Base-by-base conservation (phyloP, 2,888 invertebrate species). In the Tineola bisselliella region DNA sequence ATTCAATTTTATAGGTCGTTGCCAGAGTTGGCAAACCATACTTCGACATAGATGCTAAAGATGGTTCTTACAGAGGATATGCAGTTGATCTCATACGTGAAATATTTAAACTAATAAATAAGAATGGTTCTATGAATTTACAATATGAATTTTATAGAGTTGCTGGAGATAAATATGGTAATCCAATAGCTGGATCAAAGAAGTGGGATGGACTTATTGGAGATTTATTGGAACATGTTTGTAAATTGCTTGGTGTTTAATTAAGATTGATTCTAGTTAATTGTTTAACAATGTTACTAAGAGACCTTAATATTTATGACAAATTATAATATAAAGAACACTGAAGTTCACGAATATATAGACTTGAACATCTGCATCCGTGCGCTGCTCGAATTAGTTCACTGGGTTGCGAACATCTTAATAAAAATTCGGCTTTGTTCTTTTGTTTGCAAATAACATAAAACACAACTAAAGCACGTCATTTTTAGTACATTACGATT, bases 11-110 rank as follows among this genome's bases (percentile, higher is more conserved):
- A 83, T 79, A 72, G 95, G 92, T 65, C 90, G 93, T 73, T 89
- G 90, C 66, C 0, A 76, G 69, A 63, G 65, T 63, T 57, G 74
- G 71, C 1, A 64, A 68, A 64, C 86, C 86, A 1, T 87, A 86
- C 66, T 79, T 78, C 60, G 68, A 75, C 60, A 63, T 69, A 58
- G 64, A 65, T 8, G 65, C 70, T 15, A 63, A 65, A 12, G 77
- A 75, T 1, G 69, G 68, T 2, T 82, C 88, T 11, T 93, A 88
- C 69, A 92, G 93, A 69, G 97, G 97, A 0, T 98, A 94, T 73
- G 93, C 94, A 3, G 90, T 97, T 60, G 98, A 98, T 75, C 82
- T 99, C 0, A 91, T 98, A 62, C 81, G 91, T 12, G 91, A 90
- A 63, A 91, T 99, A 62, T 90, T 86, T 63, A 63, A 75, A 60